Conservation (phyloP, 1,140 invertebrate genomes). For the Cotesia chilonis region DNA sequence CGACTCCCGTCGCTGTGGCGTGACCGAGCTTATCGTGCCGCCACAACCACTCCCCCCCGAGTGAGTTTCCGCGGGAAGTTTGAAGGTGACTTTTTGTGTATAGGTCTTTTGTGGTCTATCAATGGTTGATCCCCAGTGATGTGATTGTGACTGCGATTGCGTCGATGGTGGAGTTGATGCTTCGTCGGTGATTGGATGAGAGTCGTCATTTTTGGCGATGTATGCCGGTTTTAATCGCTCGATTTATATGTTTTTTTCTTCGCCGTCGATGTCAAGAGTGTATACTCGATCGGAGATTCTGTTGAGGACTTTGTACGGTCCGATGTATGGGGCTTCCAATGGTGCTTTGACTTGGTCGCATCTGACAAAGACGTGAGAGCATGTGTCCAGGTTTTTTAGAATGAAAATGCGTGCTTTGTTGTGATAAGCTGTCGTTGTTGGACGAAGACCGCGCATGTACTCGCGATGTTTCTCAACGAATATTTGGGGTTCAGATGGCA, state of each 20-base stretch:
- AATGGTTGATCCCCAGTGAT: not conserved
- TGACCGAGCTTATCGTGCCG: not conserved
- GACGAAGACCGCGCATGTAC: constrained; percentile 34
- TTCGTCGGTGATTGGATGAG: not conserved
- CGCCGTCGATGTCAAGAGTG: too few species aligned
- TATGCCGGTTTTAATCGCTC: constrained; percentile 24
- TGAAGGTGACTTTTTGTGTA: not conserved
- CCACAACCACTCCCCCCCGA: constrained; percentile 14
- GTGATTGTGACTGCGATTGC: not conserved
- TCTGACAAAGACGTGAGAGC: constrained; percentile 30
- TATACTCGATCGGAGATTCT: constrained; percentile 36
- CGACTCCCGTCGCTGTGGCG: not conserved
- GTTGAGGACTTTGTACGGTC: constrained; percentile 42
- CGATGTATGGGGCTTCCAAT: constrained; percentile 43
- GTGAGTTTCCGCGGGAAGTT: not conserved
- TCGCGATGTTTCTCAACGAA: constrained; percentile 37
- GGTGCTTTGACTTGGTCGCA: constrained; percentile 40
- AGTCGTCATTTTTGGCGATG: constrained; percentile 7
- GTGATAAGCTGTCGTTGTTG: constrained; percentile 40
- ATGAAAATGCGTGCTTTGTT: constrained; percentile 23
- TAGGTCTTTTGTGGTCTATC: not conserved
- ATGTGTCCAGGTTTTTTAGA: constrained; percentile 27
- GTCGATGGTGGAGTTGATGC: not conserved
- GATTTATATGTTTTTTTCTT: constrained; percentile 7
- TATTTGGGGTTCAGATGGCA: constrained; percentile 1